Evolutionary conservation across 2,888 invertebrate genomes (phyloP).

Genomic region (Chesias legatella): DNA sequence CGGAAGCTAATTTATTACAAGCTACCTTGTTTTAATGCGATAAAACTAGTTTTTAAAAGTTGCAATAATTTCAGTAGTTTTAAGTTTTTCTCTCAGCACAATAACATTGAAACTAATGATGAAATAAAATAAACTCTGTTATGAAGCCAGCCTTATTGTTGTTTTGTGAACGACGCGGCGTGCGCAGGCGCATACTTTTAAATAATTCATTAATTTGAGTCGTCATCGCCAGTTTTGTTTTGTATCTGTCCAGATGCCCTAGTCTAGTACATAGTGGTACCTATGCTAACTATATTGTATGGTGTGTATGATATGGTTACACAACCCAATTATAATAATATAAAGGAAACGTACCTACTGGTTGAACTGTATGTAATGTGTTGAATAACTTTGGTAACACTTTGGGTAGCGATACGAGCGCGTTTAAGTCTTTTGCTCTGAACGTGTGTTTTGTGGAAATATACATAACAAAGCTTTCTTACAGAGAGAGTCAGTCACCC

Average conservation of each 20-base stretch:
- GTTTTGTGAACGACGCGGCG: slow-evolving; percentile 22
- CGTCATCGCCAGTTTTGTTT: slow-evolving; percentile 35
- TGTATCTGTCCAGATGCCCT: background rate
- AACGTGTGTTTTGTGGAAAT: background rate
- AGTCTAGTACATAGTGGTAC: background rate
- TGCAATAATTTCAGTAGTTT: no score
- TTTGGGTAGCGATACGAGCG: slow-evolving; percentile 14
- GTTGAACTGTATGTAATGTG: no score
- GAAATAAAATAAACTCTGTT: slow-evolving; percentile 1
- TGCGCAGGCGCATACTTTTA: slow-evolving; percentile 37
- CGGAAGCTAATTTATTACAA: no score
- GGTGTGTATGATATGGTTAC: no score
- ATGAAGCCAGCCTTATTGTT: slow-evolving; percentile 9
- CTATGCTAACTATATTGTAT: no score
- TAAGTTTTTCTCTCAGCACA: no score
- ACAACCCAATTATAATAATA: no score
- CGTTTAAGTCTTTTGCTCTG: slow-evolving; percentile 23
- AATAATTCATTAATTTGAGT: slow-evolving; percentile 57
- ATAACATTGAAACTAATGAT: background rate
- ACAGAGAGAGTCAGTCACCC: no score
- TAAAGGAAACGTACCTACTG: no score
- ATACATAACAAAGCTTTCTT: no score
- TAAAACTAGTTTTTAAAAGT: no score
- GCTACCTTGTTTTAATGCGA: no score
- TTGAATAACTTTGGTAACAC: slow-evolving; percentile 1